A percentile compares a stretch with the other conserved stretches of the same genome.
phyloP scores from a whole-genome alignment of 2,113 vertebrate genomes.

The Cyanoderma ruficeps region DNA sequence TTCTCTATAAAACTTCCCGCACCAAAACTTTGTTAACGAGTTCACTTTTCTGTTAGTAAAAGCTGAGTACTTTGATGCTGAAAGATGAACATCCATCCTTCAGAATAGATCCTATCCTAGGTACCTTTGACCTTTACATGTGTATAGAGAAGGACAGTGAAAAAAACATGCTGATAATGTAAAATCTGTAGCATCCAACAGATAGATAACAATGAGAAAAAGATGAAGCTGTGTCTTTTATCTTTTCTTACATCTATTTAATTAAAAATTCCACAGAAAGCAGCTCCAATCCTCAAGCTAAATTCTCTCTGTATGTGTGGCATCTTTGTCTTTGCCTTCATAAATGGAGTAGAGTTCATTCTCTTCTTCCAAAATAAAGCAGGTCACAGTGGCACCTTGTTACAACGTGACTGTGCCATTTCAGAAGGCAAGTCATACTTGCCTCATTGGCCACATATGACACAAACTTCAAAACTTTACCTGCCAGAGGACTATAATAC shows the following conservation, averaged over 20 bases:
- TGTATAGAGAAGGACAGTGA: neutral
- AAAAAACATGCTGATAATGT: neutral
- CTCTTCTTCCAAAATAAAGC: neutral
- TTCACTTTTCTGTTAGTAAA: neutral
- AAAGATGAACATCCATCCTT: neutral
- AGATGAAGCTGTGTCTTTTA: neutral
- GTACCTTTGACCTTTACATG: neutral
- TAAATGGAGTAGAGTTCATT: neutral
- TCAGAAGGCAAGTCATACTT: neutral
- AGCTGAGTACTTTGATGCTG: neutral
- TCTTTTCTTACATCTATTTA: neutral
- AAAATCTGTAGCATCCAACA: neutral
- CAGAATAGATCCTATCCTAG: neutral
- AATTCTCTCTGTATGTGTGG: neutral
- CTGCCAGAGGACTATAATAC: neutral
- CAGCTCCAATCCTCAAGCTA: neutral
- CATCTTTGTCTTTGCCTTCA: neutral
- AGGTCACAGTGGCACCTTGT: neutral
- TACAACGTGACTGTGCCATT: neutral
- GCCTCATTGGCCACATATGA: neutral
- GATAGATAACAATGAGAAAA: neutral
- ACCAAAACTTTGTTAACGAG: neutral
- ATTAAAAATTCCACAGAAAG: neutral
- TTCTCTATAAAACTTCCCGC: neutral
- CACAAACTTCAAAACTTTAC: neutral